These are phyloP conservation scores for Colaptes auratus DNA, from an alignment of 2,113 vertebrate genomes.

Conservation along the genomic window DNA sequence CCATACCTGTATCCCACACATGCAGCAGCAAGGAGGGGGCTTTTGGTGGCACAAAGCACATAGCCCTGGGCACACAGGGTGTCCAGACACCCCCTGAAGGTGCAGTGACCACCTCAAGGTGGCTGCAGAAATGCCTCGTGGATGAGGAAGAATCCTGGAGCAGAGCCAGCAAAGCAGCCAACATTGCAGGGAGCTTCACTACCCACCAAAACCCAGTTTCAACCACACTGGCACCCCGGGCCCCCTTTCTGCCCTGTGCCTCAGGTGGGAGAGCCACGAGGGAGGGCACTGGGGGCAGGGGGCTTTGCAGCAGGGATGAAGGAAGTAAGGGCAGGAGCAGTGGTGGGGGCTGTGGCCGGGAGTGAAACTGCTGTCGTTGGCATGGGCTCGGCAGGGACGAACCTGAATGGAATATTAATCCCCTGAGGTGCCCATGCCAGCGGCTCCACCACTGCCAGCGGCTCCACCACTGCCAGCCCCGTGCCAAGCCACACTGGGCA, in stretches of 20 bases:
- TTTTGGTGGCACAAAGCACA: neutral
- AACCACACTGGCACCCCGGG: too few relatives aligned
- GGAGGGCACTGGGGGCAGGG: neutral
- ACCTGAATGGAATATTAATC: constrained; percentile 32
- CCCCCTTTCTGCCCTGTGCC: rapidly evolving
- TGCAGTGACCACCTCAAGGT: neutral
- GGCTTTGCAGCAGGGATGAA: neutral
- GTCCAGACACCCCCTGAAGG: neutral
- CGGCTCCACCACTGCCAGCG: neutral
- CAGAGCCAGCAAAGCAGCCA: neutral
- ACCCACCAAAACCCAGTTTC: neutral
- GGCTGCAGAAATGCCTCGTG: rapidly evolving
- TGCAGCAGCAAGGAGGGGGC: neutral
- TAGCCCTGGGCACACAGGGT: rapidly evolving
- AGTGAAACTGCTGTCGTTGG: neutral
- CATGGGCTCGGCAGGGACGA: neutral
- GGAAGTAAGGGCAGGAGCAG: neutral
- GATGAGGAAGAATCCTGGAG: rapidly evolving
- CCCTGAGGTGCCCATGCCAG: neutral
- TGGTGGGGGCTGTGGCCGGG: too few relatives aligned
- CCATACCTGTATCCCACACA: rapidly evolving
- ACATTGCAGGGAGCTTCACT: rapidly evolving
- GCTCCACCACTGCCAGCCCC: neutral
- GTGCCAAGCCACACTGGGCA: neutral
- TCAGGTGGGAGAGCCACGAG: rapidly evolving